Conservation (phyloP, 2,888 invertebrate species). For the Himalopsyche anomala region DNA sequence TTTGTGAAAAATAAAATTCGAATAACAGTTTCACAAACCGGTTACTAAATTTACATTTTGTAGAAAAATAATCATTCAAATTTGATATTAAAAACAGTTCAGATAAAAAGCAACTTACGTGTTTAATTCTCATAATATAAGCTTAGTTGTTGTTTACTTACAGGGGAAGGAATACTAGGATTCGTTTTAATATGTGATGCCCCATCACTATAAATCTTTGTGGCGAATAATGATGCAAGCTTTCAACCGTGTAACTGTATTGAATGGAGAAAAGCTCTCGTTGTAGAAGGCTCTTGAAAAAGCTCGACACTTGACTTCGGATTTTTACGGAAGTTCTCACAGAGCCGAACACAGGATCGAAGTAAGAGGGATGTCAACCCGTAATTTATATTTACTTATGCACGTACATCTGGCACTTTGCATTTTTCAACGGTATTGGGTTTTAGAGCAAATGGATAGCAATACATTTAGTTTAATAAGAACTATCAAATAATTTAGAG, state of each 20-base stretch:
- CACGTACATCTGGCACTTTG: not conserved
- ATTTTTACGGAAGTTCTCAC: conserved; percentile 21
- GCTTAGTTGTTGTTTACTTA: too few relatives aligned
- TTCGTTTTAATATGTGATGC: not conserved
- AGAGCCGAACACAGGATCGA: conserved; percentile 3
- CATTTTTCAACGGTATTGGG: not conserved
- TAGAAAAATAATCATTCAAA: too few relatives aligned
- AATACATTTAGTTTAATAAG: too few relatives aligned
- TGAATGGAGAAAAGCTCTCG: conserved; percentile 53
- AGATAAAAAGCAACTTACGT: too few relatives aligned
- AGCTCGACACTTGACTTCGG: conserved; percentile 48
- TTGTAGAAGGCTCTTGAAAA: conserved; percentile 30
- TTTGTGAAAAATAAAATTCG: too few relatives aligned
- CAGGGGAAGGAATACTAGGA: too few relatives aligned
- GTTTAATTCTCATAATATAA: too few relatives aligned
- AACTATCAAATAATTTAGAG: too few relatives aligned
- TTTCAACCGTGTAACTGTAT: conserved; percentile 48
- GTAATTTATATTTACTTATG: conserved; percentile 27
- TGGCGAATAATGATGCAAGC: conserved; percentile 49
- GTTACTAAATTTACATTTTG: too few relatives aligned
- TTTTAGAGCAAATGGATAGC: too few relatives aligned
- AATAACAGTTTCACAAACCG: too few relatives aligned
- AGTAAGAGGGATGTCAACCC: conserved; percentile 16
- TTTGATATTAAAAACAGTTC: too few relatives aligned
- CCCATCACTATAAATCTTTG: not conserved